phyloP scores from a whole-genome alignment of 2,888 invertebrate species.

The Drosophila fungiperda region DNA sequence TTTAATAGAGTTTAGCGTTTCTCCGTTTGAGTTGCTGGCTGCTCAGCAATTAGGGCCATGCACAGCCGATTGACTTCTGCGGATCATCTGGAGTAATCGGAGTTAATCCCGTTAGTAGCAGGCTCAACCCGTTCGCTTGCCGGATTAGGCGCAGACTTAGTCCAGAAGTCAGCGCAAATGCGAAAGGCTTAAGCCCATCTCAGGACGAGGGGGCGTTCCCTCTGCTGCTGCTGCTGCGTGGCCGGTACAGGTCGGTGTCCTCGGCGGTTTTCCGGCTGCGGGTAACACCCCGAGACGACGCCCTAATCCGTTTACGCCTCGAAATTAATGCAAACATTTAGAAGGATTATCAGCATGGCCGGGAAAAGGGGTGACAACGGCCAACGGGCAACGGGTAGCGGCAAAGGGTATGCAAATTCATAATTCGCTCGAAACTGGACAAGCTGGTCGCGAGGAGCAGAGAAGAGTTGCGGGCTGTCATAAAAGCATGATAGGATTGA shows the following conservation, averaged over 20 bases:
- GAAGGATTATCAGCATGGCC: conserved; percentile 73
- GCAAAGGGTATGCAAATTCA: conserved; percentile 35
- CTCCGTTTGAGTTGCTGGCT: conserved; percentile 6
- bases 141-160: conserved; percentile 63
- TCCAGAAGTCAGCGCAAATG: conserved; percentile 73
- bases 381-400: not conserved
- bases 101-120: conserved; percentile 75
- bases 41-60: conserved; percentile 49
- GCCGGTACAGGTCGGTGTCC: conserved; percentile 37
- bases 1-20: conserved; percentile 39
- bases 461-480: conserved; percentile 44
- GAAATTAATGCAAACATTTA: conserved; percentile 80
- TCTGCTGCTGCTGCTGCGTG: conserved; percentile 16
- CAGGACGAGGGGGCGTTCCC: conserved; percentile 18
- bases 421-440: conserved; percentile 24
- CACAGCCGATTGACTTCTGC: conserved; percentile 65
- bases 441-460: not conserved
- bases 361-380: conserved; percentile 51
- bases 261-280: conserved; percentile 70
- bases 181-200: conserved; percentile 67
- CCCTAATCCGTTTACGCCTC: conserved; percentile 79
- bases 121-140: conserved; percentile 49
- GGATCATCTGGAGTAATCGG: conserved; percentile 80
- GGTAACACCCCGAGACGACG: conserved; percentile 67
- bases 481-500: conserved; percentile 82